Evolutionary conservation across 2,888 invertebrate genomes (phyloP).

Genomic region (Autographa gamma): DNA sequence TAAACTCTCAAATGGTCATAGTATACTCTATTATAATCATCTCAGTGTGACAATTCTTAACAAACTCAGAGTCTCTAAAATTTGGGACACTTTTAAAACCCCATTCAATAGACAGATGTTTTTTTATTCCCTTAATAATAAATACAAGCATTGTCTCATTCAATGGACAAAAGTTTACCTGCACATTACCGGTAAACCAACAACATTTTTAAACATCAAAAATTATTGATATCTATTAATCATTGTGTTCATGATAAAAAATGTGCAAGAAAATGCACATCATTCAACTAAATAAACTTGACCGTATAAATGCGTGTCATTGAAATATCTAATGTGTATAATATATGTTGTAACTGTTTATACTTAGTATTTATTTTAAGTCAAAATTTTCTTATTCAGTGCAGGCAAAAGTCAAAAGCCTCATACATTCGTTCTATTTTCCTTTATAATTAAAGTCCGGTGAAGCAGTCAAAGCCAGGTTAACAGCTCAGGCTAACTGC

Average conservation of each 20-base stretch:
- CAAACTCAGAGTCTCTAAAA: not conserved
- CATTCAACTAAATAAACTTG: conserved; percentile 4
- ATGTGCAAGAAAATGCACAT: conserved; percentile 1
- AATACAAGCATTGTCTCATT: not conserved
- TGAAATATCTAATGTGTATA: not conserved
- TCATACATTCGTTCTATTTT: too few relatives aligned
- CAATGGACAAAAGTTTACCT: not conserved
- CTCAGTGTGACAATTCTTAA: not conserved
- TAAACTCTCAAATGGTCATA: too few relatives aligned
- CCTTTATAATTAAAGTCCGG: too few relatives aligned
- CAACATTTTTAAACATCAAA: not conserved
- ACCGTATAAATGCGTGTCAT: not conserved
- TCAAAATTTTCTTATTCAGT: not conserved
- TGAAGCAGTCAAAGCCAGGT: too few relatives aligned
- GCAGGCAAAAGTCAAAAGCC: too few relatives aligned
- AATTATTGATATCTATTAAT: not conserved
- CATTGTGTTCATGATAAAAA: not conserved
- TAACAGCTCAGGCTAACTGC: too few relatives aligned
- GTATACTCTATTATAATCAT: not conserved
- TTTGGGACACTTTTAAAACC: not conserved
- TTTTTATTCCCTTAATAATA: not conserved
- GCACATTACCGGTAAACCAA: not conserved
- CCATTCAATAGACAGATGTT: conserved; percentile 1
- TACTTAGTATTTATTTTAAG: not conserved
- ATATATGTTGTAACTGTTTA: not conserved